phyloP scores from a whole-genome alignment of 2,113 vertebrate species.

The Hassar affinis region DNA sequence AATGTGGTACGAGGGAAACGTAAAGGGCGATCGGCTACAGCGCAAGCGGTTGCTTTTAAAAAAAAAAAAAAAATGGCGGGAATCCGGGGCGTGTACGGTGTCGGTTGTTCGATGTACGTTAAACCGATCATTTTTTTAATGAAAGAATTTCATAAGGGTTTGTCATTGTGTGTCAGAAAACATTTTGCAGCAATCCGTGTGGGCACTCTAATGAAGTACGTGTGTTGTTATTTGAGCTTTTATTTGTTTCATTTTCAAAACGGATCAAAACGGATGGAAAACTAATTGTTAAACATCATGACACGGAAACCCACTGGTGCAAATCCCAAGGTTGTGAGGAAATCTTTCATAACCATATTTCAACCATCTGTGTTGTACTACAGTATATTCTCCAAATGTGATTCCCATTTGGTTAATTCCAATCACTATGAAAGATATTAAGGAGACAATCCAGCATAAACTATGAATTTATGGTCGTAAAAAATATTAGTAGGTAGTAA shows the following conservation, averaged over 20 bases:
- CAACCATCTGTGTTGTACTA: constrained; percentile 46
- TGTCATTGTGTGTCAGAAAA: constrained; percentile 77
- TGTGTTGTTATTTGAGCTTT: constrained; percentile 39
- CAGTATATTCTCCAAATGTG: constrained; percentile 52
- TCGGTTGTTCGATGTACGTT: constrained; percentile 84
- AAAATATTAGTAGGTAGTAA: constrained; percentile 59
- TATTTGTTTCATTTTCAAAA: constrained; percentile 26
- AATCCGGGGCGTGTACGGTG: constrained; percentile 78
- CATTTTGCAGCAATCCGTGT: constrained; percentile 77
- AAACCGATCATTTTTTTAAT: constrained; percentile 83
- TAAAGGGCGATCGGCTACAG: constrained; percentile 74
- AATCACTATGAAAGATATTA: constrained; percentile 58
- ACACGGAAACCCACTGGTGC: constrained; percentile 89
- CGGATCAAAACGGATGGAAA: constrained; percentile 67
- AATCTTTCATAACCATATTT: constrained; percentile 52
- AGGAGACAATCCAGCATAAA: constrained; percentile 73
- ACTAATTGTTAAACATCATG: constrained; percentile 82
- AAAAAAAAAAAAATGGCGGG: constrained; percentile 73
- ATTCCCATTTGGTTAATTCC: constrained; percentile 42
- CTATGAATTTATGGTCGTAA: constrained; percentile 57
- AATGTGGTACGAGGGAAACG: constrained; percentile 59
- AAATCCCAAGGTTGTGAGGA: constrained; percentile 72
- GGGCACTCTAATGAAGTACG: constrained; percentile 66
- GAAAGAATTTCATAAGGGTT: constrained; percentile 68
- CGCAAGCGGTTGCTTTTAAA: constrained; percentile 78